A percentile compares a stretch with the other conserved stretches of the same genome.
Conservation (phyloP, 2,888 invertebrate genomes). For the Biston betularia region DNA sequence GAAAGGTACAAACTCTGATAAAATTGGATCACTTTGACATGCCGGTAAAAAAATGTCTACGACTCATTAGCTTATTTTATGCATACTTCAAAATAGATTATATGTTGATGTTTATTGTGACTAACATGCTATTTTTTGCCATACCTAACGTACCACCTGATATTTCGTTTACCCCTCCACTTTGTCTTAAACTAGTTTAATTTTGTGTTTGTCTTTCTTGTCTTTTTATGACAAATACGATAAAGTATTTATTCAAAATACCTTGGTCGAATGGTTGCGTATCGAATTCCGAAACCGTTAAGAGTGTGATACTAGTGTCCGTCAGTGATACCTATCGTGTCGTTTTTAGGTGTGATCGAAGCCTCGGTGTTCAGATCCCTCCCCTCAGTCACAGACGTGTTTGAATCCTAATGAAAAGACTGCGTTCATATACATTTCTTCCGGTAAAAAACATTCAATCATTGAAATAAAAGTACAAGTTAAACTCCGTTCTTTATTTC, state of each 20-base stretch:
- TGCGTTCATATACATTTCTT: neutral
- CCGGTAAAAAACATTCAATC: neutral
- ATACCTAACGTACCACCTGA: too few relatives aligned
- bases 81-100: too few relatives aligned
- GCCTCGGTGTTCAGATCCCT: neutral
- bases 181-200: too few relatives aligned
- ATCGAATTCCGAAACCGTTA: neutral
- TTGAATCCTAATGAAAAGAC: neutral
- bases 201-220: too few relatives aligned
- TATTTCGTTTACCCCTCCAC: too few relatives aligned
- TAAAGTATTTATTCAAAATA: neutral
- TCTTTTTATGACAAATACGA: neutral
- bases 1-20: too few relatives aligned
- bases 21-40: too few relatives aligned
- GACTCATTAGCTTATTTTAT: too few relatives aligned
- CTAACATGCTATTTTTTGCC: too few relatives aligned
- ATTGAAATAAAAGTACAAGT: neutral
- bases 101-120: too few relatives aligned
- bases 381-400: neutral
- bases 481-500: neutral
- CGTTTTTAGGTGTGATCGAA: slow-evolving; percentile 3
- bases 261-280: neutral
- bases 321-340: neutral
- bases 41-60: too few relatives aligned
- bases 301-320: too few relatives aligned